These are phyloP conservation scores for Leuciscus waleckii DNA, from an alignment of 2,797 vertebrate genomes.

Conservation along the genomic window DNA sequence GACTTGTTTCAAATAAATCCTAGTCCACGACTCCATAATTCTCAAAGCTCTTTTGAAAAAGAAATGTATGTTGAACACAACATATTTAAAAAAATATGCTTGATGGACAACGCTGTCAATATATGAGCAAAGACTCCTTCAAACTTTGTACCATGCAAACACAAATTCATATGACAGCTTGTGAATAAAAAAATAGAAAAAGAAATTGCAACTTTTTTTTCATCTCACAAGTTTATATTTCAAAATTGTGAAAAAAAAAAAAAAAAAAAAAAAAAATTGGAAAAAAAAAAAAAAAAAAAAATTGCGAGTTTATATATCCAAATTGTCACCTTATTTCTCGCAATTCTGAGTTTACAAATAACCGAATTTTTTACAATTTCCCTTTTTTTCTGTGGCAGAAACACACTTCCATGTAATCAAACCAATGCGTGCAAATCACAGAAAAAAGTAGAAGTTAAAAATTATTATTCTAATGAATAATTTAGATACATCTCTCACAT, in stretches of 20 bases:
- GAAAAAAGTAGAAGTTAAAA: not conserved
- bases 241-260: not conserved
- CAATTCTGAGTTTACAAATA: not conserved
- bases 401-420: not conserved
- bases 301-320: not conserved
- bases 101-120: not conserved
- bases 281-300: not conserved
- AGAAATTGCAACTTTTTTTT: not conserved
- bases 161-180: not conserved
- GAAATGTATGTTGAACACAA: not conserved
- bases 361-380: too few relatives aligned
- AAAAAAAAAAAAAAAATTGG: not conserved
- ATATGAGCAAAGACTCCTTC: not conserved
- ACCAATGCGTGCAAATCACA: not conserved
- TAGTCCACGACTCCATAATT: not conserved
- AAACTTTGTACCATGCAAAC: not conserved
- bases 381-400: not conserved
- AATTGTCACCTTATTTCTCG: not conserved
- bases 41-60: slow-evolving; percentile 8
- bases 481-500: not conserved
- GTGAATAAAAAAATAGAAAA: not conserved
- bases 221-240: not conserved
- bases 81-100: not conserved
- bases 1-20: not conserved
- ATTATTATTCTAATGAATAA: not conserved